Evolutionary conservation across 30 jellyfish, hydroid and myxozoan genomes (phyloP).

Genomic region (Aurelia sp.): DNA sequence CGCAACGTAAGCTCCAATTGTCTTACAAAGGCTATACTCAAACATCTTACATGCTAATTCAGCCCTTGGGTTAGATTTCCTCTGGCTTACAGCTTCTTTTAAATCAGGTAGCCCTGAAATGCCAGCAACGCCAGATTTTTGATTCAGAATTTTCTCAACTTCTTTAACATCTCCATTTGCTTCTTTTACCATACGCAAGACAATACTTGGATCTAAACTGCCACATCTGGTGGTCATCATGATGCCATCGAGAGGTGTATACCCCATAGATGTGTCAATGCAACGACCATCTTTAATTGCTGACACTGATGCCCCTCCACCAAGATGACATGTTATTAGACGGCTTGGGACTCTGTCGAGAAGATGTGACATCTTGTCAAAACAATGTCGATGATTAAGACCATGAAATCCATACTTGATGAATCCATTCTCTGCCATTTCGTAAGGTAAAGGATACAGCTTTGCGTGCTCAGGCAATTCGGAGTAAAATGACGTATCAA

Average conservation of each 20-base stretch:
- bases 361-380: slow-evolving; percentile 40
- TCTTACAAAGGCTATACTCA: slow-evolving; percentile 61
- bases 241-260: slow-evolving; percentile 86
- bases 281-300: slow-evolving; percentile 72
- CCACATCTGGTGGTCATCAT: slow-evolving; percentile 89
- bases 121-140: slow-evolving; percentile 76
- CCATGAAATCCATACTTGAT: slow-evolving; percentile 92
- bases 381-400: slow-evolving; percentile 74
- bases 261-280: slow-evolving; percentile 88
- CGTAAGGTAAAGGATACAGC: slow-evolving; percentile 68
- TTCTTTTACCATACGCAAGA: slow-evolving; percentile 61
- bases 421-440: slow-evolving; percentile 48
- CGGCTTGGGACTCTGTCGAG: slow-evolving; percentile 44
- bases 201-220: slow-evolving; percentile 84
- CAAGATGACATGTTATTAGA: slow-evolving; percentile 78
- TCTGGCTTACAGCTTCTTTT: slow-evolving; percentile 31
- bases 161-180: slow-evolving; percentile 46
- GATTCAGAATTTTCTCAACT: slow-evolving; percentile 59
- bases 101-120: slow-evolving; percentile 58
- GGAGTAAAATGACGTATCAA: slow-evolving; percentile 79
- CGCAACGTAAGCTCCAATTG: slow-evolving; percentile 69
- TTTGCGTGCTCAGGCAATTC: slow-evolving; percentile 73
- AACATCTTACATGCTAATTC: slow-evolving; percentile 59
- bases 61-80: slow-evolving; percentile 66
- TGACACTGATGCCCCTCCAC: slow-evolving; percentile 85